Evolutionary conservation across 2,888 invertebrate genomes (phyloP), one percentile per base, ranked within the genome.

Genomic region (Drosophila meridionalis): DNA sequence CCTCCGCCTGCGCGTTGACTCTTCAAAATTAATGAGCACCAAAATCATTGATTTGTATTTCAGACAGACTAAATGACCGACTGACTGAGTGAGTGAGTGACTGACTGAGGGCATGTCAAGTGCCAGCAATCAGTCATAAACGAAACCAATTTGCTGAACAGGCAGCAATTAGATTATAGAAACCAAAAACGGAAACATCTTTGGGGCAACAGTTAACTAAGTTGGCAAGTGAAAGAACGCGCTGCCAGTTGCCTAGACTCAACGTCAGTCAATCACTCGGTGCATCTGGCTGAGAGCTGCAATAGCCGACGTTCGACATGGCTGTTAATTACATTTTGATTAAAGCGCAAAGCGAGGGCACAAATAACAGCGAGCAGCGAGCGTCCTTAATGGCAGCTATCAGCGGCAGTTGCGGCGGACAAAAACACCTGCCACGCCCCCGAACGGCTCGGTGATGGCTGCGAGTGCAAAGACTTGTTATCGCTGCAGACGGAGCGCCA

Each of bases 261-360:
- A 50, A 68, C 34, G 67, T 69, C 79, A 68, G 62, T 78, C 80
- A 79, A 73, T 80, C 80, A 68, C 28, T 43, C 48, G 66, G 55
- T 67, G 76, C 75, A 78, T 50, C 72, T 69, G 69, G 60, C 69
- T 55, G 12, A 58, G 66, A 71, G 79, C 67, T 73, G 70, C 85
- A 63, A 52, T 68, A 45, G 57, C 57, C 71, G 56, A 45, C 69
- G 43, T 71, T 74, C 73, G 69, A 71, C 69, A 68, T 69, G 84
- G 50, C 76, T 69, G 77, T 80, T 82, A 87, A 87, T 85, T 87
- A 85, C 87, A 87, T 87, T 87, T 87, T 83, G 83, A 89, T 87
- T 87, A 87, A 87, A 85, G 72, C 76, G 76, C 70, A 76, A 73
- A 61, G 61, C 56, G 59, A 65, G 56, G 30, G 43, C 61, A 59